Evolutionary conservation across 2,113 vertebrate species (phyloP).

Genomic region (Oreochromis niloticus): DNA sequence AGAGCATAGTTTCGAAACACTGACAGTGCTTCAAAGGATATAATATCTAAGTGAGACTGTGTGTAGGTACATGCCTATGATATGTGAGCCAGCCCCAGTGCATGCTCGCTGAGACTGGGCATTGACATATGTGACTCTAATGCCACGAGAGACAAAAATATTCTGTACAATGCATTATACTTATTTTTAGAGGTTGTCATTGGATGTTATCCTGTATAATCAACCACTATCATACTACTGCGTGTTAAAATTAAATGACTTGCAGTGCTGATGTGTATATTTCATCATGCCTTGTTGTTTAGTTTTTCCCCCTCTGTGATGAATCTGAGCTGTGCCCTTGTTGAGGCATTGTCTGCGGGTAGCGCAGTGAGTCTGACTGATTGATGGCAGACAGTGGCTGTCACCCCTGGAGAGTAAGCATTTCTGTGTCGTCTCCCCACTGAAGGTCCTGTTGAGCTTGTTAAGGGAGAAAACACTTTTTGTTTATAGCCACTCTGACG

Average conservation of each 20-base stretch:
- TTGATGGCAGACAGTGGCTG: constrained; percentile 70
- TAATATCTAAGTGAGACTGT: constrained; percentile 2
- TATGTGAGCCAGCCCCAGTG: background rate
- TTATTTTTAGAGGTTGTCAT: background rate
- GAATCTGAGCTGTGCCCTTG: constrained; percentile 69
- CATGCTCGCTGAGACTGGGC: background rate
- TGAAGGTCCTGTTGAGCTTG: constrained; percentile 74
- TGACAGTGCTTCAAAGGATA: constrained; percentile 58
- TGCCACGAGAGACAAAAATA: background rate
- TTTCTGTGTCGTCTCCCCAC: constrained; percentile 66
- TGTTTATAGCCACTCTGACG: constrained; percentile 68
- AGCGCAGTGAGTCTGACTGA: constrained; percentile 62
- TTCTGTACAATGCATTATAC: background rate
- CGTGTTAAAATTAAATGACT: constrained; percentile 44
- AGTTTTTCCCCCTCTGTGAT: constrained; percentile 44
- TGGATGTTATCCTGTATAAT: background rate
- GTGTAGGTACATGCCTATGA: constrained; percentile 4
- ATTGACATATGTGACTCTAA: background rate
- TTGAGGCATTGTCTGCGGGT: constrained; percentile 61
- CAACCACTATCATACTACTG: background rate
- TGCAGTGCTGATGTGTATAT: constrained; percentile 48
- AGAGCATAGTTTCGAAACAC: constrained; percentile 62
- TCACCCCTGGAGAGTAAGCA: constrained; percentile 70
- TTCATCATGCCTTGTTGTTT: constrained; percentile 64
- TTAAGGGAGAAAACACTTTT: constrained; percentile 72